Evolutionary conservation across 2,113 vertebrate species (phyloP).

Genomic region (Conger conger): DNA sequence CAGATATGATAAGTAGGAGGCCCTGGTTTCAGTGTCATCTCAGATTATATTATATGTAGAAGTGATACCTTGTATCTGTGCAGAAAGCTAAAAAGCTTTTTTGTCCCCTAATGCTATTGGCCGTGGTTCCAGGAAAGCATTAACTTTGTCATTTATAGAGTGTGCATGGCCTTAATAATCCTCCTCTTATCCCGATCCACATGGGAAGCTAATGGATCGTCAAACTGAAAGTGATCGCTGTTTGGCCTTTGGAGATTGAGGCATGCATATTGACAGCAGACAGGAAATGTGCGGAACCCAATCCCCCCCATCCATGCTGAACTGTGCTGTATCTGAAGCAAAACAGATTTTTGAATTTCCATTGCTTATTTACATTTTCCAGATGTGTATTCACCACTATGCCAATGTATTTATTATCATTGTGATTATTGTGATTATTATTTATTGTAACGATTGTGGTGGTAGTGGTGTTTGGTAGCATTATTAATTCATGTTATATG

Average conservation of each 20-base stretch:
- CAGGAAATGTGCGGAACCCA: conserved; percentile 27
- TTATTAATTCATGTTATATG: no score
- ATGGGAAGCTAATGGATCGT: conserved; percentile 47
- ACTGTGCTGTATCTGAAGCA: not conserved
- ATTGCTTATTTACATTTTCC: no score
- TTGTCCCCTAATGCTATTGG: conserved; percentile 35
- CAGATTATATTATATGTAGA: conserved; percentile 53
- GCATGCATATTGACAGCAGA: conserved; percentile 26
- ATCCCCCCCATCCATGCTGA: conserved; percentile 6
- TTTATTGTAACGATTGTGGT: no score
- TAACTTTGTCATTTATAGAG: conserved; percentile 51
- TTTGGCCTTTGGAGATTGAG: conserved; percentile 30
- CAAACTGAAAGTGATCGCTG: conserved; percentile 39
- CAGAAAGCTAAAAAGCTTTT: conserved; percentile 47
- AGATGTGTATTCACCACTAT: no score
- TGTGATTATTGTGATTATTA: no score
- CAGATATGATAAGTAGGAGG: conserved; percentile 42
- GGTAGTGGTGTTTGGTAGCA: no score
- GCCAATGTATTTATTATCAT: no score
- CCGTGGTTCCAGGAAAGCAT: conserved; percentile 52
- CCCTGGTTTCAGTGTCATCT: conserved; percentile 49
- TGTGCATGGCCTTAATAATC: conserved; percentile 42
- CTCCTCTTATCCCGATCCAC: conserved; percentile 41
- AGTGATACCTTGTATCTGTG: conserved; percentile 51
- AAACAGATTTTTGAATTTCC: not conserved